Evolutionary conservation across 30 jellyfish, hydroid and myxozoan genomes (phyloP), one percentile per base, ranked within the genome.

Genomic region (Nemopilema nomurai): DNA sequence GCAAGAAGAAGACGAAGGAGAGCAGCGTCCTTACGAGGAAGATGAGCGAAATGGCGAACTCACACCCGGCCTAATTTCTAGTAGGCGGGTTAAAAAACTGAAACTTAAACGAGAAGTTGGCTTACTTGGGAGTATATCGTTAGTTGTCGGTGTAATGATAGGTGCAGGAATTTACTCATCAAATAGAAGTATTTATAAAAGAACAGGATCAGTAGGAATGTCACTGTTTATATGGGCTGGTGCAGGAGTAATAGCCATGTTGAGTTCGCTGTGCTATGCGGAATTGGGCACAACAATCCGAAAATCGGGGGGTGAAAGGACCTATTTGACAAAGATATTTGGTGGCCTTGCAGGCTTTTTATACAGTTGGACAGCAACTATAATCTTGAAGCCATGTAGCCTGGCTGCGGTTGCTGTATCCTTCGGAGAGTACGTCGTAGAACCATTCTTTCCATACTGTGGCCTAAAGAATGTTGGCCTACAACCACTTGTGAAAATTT

Each of bases 131-230:
- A 79, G 97, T 69, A 74, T 90, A 71, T 95, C 99, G 18, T 89
- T 95, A 18, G 97, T 95, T 67, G 97, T 95, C 65, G 99, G 99
- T 16, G 97, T 87, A 23, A 95, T 95, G 97, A 95, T 95, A 21
- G 99, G 99, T 24, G 87, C 95, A 62, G 99, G 99, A n/a, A 95
- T 95, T 29, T 95, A 86, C 81, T 97, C 97, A 28, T 90, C 99
- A 1, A 97, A 97, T 62, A 21, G 75, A 8, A 88, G 74, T 32
- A 97, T 95, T 31, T 86, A 73, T 81, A 85, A 77, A 27, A 81
- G 84, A 18, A 90, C 97, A 18, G 97, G 96, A 4, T 90, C 98
- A 18, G 96, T 83, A 8, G 99, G 99, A 53, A 87, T 87, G 97
- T 52, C 92, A 7, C 81, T 95, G 29, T 53, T 90, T 63, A 88